phyloP scores from a whole-genome alignment of 2,797 vertebrate genomes.

The Psittacula echo region DNA sequence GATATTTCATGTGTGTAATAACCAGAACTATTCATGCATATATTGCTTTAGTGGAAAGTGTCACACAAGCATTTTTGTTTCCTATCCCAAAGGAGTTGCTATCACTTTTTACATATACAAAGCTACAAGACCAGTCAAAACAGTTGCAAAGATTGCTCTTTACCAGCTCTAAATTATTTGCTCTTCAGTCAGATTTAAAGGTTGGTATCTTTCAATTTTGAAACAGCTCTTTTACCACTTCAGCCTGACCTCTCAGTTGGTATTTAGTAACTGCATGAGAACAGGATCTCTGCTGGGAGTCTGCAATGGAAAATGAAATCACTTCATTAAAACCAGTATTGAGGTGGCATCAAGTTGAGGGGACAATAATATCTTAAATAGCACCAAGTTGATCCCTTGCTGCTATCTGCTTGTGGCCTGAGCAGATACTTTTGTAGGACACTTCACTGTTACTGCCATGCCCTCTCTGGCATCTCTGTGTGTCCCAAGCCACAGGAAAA shows the following conservation, averaged over 20 bases:
- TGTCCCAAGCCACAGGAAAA: neutral
- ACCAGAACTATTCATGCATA: neutral
- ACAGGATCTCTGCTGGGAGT: neutral
- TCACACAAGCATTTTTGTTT: neutral
- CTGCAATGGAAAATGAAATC: neutral
- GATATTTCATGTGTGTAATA: neutral
- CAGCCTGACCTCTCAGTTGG: neutral
- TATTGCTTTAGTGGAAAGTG: neutral
- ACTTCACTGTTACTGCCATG: neutral
- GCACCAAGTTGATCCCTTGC: neutral
- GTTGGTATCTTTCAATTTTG: neutral
- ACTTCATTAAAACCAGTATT: neutral
- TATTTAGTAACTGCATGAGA: neutral
- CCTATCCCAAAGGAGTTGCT: neutral
- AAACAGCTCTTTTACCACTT: neutral
- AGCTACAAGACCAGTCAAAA: neutral
- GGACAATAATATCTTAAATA: neutral
- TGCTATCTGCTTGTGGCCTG: neutral
- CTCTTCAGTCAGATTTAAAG: neutral
- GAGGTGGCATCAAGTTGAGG: neutral
- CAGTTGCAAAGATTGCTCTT: neutral
- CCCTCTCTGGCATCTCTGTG: neutral
- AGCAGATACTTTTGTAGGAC: neutral
- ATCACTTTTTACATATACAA: neutral
- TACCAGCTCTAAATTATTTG: neutral